These are phyloP conservation scores for Ormia ochracea DNA, from an alignment of 2,888 invertebrate species.

Conservation along the genomic window DNA sequence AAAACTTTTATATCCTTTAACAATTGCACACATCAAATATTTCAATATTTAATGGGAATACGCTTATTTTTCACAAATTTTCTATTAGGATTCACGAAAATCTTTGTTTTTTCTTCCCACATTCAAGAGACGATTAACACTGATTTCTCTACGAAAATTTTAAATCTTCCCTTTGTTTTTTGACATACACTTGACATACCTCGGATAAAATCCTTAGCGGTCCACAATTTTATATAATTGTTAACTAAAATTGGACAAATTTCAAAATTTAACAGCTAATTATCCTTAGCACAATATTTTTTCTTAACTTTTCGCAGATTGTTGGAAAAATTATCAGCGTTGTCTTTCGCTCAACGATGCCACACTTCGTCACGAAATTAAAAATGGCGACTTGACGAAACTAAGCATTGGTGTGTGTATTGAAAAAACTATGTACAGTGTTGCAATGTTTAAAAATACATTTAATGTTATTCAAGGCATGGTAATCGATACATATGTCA, in stretches of 20 bases:
- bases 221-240: background rate
- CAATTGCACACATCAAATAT: background rate
- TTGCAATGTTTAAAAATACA: background rate
- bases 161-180: background rate
- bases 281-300: conserved; percentile 50
- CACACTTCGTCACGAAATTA: conserved; percentile 24
- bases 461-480: background rate
- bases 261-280: conserved; percentile 56
- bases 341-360: conserved; percentile 48
- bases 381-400: conserved; percentile 58
- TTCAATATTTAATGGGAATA: background rate
- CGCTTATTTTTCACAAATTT: background rate
- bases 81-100: background rate
- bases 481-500: background rate
- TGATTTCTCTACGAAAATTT: background rate
- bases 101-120: background rate
- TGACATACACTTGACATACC: background rate
- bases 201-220: background rate
- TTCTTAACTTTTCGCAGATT: conserved; percentile 49
- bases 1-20: background rate
- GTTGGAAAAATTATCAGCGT: conserved; percentile 58
- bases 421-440: conserved; percentile 35
- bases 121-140: conserved; percentile 19
- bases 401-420: conserved; percentile 54
- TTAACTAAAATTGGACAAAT: conserved; percentile 38